Percentiles rank a stretch among this genome's conserved stretches.
These are phyloP conservation scores for Megalops atlanticus DNA, from an alignment of 2,113 vertebrate genomes.

Conservation along the genomic window DNA sequence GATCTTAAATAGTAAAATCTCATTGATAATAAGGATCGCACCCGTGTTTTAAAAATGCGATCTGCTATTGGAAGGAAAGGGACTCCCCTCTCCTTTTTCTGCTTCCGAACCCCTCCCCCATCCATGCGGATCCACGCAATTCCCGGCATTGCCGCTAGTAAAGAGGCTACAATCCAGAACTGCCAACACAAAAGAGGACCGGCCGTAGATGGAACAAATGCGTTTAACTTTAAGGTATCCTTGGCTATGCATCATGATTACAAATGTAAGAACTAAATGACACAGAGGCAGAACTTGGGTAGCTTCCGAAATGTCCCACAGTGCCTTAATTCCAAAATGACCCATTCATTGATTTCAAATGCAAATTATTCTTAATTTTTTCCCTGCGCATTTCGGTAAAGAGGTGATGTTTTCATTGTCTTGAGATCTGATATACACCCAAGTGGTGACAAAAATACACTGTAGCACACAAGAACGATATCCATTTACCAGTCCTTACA, in stretches of 20 bases:
- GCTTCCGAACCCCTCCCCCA: constrained; percentile 8
- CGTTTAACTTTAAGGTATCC: not conserved
- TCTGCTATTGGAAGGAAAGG: not conserved
- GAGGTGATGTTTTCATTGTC: no score
- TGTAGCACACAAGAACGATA: not conserved
- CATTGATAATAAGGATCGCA: not conserved
- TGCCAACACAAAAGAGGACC: not conserved
- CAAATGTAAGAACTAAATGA: not conserved
- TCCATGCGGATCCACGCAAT: not conserved
- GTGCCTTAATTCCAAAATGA: not conserved
- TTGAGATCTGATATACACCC: no score
- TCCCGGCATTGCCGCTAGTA: not conserved
- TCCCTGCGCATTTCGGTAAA: not conserved
- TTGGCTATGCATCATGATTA: not conserved
- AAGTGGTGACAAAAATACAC: not conserved
- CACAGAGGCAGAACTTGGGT: not conserved
- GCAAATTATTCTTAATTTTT: not conserved
- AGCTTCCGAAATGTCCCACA: not conserved
- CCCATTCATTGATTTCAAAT: not conserved
- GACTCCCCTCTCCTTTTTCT: not conserved
- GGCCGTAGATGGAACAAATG: not conserved
- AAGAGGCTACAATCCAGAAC: not conserved
- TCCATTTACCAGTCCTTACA: not conserved
- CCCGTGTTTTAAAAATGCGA: not conserved
- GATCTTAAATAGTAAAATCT: not conserved